A percentile compares a stretch with the other conserved stretches of the same genome.
Evolutionary conservation across 2,888 invertebrate genomes (phyloP).

Genomic region (Drosophila nr. medialis): DNA sequence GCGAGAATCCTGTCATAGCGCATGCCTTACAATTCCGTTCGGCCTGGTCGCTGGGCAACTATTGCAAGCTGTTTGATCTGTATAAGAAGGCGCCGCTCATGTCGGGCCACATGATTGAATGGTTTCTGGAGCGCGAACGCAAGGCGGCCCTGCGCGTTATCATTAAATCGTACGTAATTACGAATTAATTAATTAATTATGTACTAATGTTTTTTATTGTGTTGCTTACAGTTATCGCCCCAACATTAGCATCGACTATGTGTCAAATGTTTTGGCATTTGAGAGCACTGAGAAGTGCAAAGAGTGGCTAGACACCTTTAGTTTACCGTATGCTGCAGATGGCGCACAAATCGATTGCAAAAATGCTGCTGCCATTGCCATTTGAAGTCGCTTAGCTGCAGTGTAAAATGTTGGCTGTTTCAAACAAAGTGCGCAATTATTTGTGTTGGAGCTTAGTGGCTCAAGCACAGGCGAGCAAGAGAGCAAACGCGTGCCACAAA

Average conservation of each 20-base stretch:
- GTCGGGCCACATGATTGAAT: conserved; percentile 98
- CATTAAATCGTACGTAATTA: conserved; percentile 95
- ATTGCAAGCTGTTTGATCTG: conserved; percentile 95
- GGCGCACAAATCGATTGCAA: conserved; percentile 95
- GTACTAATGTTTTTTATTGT: conserved; percentile 69
- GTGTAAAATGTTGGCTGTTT: conserved; percentile 17
- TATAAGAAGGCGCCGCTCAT: conserved; percentile 96
- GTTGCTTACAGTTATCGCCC: conserved; percentile 94
- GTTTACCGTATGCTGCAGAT: conserved; percentile 88
- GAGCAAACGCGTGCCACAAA: conserved; percentile 2
- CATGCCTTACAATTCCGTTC: conserved; percentile 95
- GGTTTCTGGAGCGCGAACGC: conserved; percentile 98
- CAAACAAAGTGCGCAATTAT: conserved; percentile 6
- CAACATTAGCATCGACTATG: conserved; percentile 93
- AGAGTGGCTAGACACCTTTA: conserved; percentile 94
- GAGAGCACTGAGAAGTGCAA: conserved; percentile 92
- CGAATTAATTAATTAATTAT: background rate
- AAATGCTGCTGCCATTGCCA: conserved; percentile 84
- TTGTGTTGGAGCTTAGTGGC: conserved; percentile 26
- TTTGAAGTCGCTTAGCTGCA: conserved; percentile 56
- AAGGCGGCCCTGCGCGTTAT: conserved; percentile 96
- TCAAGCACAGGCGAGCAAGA: background rate
- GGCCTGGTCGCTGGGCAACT: conserved; percentile 97
- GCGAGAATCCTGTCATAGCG: conserved; percentile 91
- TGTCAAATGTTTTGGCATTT: conserved; percentile 95